A percentile compares a stretch with the other conserved stretches of the same genome.
phyloP scores from a whole-genome alignment of 2,888 invertebrate genomes.

The Chymomyza fuscimana region DNA sequence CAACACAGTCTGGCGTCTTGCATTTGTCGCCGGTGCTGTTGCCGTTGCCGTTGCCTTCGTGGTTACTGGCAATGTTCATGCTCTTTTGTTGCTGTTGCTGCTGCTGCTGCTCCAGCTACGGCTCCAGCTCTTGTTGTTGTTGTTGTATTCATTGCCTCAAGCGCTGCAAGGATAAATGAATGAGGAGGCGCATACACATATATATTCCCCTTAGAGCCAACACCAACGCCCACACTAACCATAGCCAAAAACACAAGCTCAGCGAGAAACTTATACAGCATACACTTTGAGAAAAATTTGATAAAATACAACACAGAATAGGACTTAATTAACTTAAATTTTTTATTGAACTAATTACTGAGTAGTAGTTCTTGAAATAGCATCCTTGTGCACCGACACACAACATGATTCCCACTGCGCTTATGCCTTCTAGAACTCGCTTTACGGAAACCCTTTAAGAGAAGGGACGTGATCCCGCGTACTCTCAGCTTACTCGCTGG shows the following conservation, averaged over 20 bases:
- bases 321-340: too few species aligned
- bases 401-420: too few species aligned
- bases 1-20: neutral
- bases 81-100: conserved; percentile 61
- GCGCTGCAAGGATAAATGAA: conserved; percentile 72
- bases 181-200: conserved; percentile 62
- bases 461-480: too few species aligned
- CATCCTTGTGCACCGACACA: too few species aligned
- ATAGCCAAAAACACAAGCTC: conserved; percentile 24
- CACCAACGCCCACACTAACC: conserved; percentile 22
- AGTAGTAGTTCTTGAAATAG: too few species aligned
- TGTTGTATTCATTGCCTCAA: conserved; percentile 54
- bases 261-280: conserved; percentile 18
- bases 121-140: conserved; percentile 32
- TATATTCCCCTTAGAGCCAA: conserved; percentile 39
- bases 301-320: neutral
- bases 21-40: conserved; percentile 49
- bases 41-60: conserved; percentile 40
- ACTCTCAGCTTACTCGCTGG: too few species aligned
- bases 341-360: too few species aligned
- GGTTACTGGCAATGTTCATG: conserved; percentile 59
- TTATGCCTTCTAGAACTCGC: too few species aligned
- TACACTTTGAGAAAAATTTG: neutral
- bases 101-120: conserved; percentile 11
- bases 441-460: too few species aligned